These are phyloP conservation scores for Mnemiopsis leidyi DNA, from an alignment of 37 sponge, comb jelly and placozoan genomes.

Conservation along the genomic window DNA sequence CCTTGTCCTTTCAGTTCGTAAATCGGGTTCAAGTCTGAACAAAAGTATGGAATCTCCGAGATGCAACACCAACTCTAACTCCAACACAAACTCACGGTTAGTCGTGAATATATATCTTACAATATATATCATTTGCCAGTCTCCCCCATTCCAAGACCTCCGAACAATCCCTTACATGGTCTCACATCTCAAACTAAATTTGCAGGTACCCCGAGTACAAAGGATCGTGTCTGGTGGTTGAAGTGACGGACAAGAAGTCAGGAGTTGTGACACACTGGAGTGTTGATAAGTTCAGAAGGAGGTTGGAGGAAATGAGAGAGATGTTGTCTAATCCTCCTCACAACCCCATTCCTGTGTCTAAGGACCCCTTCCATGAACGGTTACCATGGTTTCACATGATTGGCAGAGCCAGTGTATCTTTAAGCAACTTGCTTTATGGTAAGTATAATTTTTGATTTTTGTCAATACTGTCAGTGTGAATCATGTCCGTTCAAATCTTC, in stretches of 20 bases:
- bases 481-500: too few species aligned
- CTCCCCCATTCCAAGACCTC: too few species aligned
- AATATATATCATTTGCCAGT: too few species aligned
- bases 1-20: slow-evolving; percentile 58
- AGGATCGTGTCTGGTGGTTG: slow-evolving; percentile 50
- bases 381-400: slow-evolving; percentile 83
- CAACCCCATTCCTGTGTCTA: slow-evolving; percentile 40
- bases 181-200: too few species aligned
- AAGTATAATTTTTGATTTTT: background rate
- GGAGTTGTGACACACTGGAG: slow-evolving; percentile 29
- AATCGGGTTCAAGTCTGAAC: slow-evolving; percentile 41
- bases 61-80: background rate
- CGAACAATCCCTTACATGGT: too few species aligned
- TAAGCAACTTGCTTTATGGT: slow-evolving; percentile 35
- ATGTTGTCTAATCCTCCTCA: slow-evolving; percentile 32
- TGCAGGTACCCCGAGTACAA: slow-evolving; percentile 45
- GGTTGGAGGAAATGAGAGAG: slow-evolving; percentile 49
- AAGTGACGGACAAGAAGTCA: slow-evolving; percentile 33
- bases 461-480: too few species aligned
- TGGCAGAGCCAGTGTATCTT: slow-evolving; percentile 71
- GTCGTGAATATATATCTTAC: too few species aligned
- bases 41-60: slow-evolving; percentile 1
- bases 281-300: slow-evolving; percentile 29
- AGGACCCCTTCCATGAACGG: slow-evolving; percentile 91
- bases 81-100: too few species aligned